Evolutionary conservation across 1,140 invertebrate species (phyloP), one percentile per base, ranked within the genome.

Genomic region (Acromyrmex echinatior): DNA sequence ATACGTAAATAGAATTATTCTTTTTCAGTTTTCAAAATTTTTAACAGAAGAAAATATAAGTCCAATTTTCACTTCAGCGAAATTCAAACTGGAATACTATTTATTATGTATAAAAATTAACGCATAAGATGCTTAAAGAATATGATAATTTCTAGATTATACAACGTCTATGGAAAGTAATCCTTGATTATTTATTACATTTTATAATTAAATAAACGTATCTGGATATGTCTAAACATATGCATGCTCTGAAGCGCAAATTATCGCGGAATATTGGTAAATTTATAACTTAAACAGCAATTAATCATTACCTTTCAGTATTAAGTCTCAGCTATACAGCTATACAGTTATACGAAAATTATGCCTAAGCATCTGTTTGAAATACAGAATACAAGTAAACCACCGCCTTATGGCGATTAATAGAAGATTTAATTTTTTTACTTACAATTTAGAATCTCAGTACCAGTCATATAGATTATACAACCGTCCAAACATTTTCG

Each of bases 1-100:
- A 31, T 35, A 73, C 39, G 60, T 60, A 82, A 74, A 82, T 62
- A 21, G 56, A 45, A 35, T n/a, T 14, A 45, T 62, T 74, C 18
- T 49, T 73, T 39, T 62, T 28, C 21, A 71, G 49, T 25, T 71
- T 28, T 31, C 21, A 6, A 31, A 18, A 60, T 60, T 28, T 70
- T 81, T 58, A 45, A 82, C 66, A 25, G 49, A 25, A 18, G 18
- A 12, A 28, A 31, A 71, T 71, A 16, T 76, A 84, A 60, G 21
- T 82, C 39, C 28, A n/a, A 63, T 35, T 25, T n/a, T 25, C 31
- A 10, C n/a, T 58, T 6, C 25, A 45, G 14, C 10, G 10, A 9
- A 7, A 71, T 71, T 45, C 66, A 60, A 81, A 58, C 35, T 39
- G 4, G 6, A 21, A 39, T 49, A 3, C 14, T 35, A 39, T 18